phyloP scores from a whole-genome alignment of 2,888 invertebrate species.

The Falcaria lacertinaria region DNA sequence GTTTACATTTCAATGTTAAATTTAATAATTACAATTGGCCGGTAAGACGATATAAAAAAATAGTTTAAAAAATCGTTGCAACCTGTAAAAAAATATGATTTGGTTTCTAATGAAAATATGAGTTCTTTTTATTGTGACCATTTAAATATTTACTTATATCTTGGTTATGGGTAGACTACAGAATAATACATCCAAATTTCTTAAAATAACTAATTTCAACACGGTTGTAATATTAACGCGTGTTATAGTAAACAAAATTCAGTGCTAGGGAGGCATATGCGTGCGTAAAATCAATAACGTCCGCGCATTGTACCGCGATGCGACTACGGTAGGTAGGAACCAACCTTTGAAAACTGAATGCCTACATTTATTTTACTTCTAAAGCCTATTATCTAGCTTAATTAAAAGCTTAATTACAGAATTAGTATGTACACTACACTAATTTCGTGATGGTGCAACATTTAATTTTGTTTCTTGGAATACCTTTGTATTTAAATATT shows the following conservation, averaged over 20 bases:
- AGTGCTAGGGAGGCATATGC: slow-evolving; percentile 37
- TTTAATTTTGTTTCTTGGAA: too few relatives aligned
- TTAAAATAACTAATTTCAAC: too few relatives aligned
- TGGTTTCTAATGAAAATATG: background rate
- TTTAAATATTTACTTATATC: too few relatives aligned
- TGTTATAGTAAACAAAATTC: slow-evolving; percentile 47
- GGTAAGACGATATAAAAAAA: slow-evolving; percentile 14
- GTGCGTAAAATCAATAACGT: slow-evolving; percentile 66
- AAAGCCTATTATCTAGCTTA: too few relatives aligned
- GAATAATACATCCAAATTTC: too few relatives aligned
- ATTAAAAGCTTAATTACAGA: too few relatives aligned
- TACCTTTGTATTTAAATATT: too few relatives aligned
- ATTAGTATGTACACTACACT: too few relatives aligned
- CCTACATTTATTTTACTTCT: slow-evolving; percentile 1
- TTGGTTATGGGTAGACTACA: too few relatives aligned
- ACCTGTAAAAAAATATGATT: too few relatives aligned
- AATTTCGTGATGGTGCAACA: too few relatives aligned
- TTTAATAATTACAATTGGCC: slow-evolving; percentile 14
- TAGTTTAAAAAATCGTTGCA: background rate
- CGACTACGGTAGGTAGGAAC: slow-evolving; percentile 16
- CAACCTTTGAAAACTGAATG: slow-evolving; percentile 6
- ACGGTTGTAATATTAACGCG: background rate
- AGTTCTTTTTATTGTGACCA: slow-evolving; percentile 7
- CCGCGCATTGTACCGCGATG: slow-evolving; percentile 48
- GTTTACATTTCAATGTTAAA: slow-evolving; percentile 24